phyloP scores from a whole-genome alignment of 2,797 vertebrate species.

The Heteromormyrus szaboi region DNA sequence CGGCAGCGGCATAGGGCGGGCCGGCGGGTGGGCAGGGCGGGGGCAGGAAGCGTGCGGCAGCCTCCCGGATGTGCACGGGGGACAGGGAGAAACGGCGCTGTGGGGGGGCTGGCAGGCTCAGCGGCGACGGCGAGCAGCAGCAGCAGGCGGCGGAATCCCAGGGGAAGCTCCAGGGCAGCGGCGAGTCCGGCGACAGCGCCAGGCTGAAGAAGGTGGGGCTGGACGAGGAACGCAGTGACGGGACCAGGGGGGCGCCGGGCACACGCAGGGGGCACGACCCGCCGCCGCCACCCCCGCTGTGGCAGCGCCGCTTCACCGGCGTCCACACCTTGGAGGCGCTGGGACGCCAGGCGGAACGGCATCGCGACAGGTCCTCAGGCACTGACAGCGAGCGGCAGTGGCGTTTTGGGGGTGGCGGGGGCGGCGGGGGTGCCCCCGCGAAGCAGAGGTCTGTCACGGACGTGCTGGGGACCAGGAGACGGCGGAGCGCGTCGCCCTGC shows the following conservation, averaged over 20 bases:
- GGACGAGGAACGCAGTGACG: slow-evolving; percentile 72
- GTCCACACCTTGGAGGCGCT: slow-evolving; percentile 85
- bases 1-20: slow-evolving; percentile 31
- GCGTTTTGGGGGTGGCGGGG: slow-evolving; percentile 74
- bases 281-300: slow-evolving; percentile 61
- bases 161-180: slow-evolving; percentile 73
- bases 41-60: slow-evolving; percentile 67
- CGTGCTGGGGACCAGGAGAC: slow-evolving; percentile 62
- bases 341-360: slow-evolving; percentile 82
- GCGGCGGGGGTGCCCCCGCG: slow-evolving; percentile 64
- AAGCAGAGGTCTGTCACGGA: slow-evolving; percentile 73
- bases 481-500: slow-evolving; percentile 55
- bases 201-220: slow-evolving; percentile 83
- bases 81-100: slow-evolving; percentile 82
- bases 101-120: slow-evolving; percentile 43
- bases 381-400: slow-evolving; percentile 84
- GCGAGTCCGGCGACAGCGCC: slow-evolving; percentile 74
- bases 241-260: slow-evolving; percentile 75
- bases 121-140: slow-evolving; percentile 58
- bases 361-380: slow-evolving; percentile 83
- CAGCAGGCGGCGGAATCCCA: slow-evolving; percentile 60
- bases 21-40: slow-evolving; percentile 29
- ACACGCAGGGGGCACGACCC: slow-evolving; percentile 68
- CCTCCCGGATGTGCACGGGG: slow-evolving; percentile 77
- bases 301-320: slow-evolving; percentile 74